Evolutionary conservation across 2,113 vertebrate genomes (phyloP), one percentile per base, ranked within the genome.

Genomic region (Phylloscopus trochilus): DNA sequence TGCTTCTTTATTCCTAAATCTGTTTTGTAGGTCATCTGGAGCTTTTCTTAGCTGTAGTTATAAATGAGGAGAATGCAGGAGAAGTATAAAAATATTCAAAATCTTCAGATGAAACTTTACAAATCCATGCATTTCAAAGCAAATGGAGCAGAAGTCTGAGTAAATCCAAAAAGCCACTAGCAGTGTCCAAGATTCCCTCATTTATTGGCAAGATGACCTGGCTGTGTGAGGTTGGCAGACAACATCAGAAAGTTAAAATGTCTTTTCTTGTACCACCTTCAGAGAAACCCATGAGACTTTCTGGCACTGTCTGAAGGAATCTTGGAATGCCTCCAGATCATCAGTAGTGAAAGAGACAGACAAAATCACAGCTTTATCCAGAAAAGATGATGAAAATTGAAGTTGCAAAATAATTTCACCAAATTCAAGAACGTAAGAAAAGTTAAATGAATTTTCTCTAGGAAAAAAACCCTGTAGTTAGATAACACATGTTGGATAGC

Each of bases 181-280:
- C 31, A 81, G 55, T 44, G 60, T 94, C 94, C 91, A 96, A 94
- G 73, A 95, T 81, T 81, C 94, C 41, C 68, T 93, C 95, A 75
- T 77, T 92, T 87, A 90, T 27, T 95, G 95, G 95, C 96, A 94
- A 67, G 68, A 77, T 92, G 88, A 62, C 33, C 88, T 86, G 92
- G 86, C 92, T 93, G 43, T 43, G 47, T 74, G 75, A 95, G 68
- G 35, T 62, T 95, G 96, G 92, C 86, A 60, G 52, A 92, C 53
- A 93, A 80, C 86, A 93, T 89, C 83, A 96, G 81, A 87, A 90
- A 94, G 39, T 77, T 90, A 78, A 93, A 95, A 88, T 83, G 7
- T 44, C 72, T 89, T 81, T 78, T 63, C 75, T 81, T 90, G 92
- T 94, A 93, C 80, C 95, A 95, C 80, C 95, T 94, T 94, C 91